A percentile compares a stretch with the other conserved stretches of the same genome.
Conservation (phyloP, 2,797 vertebrate species). For the Parotocinclus haroldoi region DNA sequence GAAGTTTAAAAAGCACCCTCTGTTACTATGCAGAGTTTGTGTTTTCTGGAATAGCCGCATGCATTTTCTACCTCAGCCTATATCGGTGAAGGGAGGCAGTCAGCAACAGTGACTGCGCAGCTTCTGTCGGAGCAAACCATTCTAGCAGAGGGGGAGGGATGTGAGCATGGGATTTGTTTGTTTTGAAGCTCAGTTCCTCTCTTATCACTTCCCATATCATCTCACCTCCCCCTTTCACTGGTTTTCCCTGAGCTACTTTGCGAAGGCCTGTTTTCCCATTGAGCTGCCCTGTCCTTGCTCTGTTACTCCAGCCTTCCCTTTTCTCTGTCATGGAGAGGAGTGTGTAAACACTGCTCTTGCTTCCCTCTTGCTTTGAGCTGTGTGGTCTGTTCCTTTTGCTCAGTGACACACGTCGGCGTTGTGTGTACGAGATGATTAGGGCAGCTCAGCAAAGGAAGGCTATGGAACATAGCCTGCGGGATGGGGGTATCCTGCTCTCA, state of each 20-base stretch:
- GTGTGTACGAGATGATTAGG: conserved; percentile 46
- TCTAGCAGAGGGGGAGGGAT: conserved; percentile 15
- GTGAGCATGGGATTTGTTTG: conserved; percentile 28
- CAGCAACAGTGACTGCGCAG: conserved; percentile 69
- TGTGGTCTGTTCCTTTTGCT: conserved; percentile 60
- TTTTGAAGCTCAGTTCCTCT: conserved; percentile 31
- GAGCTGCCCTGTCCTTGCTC: conserved; percentile 3
- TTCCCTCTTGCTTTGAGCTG: conserved; percentile 26
- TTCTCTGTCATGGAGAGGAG: conserved; percentile 19
- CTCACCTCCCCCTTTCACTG: not conserved
- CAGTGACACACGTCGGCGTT: conserved; percentile 52
- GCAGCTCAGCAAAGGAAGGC: conserved; percentile 47
- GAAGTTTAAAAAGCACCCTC: conserved; percentile 6
- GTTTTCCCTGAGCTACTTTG: conserved; percentile 4
- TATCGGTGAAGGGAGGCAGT: conserved; percentile 61
- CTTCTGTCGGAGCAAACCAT: conserved; percentile 68
- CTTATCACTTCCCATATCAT: not conserved
- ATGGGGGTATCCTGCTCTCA: conserved; percentile 24
- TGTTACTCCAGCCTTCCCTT: conserved; percentile 13
- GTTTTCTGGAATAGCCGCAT: conserved; percentile 42
- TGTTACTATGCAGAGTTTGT: conserved; percentile 26
- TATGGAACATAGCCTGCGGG: conserved; percentile 12
- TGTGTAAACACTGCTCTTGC: conserved; percentile 48
- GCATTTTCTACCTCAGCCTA: conserved; percentile 58
- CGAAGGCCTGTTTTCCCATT: conserved; percentile 27